Evolutionary conservation across 2,797 vertebrate genomes (phyloP).

Genomic region (Pelochelys cantorii): DNA sequence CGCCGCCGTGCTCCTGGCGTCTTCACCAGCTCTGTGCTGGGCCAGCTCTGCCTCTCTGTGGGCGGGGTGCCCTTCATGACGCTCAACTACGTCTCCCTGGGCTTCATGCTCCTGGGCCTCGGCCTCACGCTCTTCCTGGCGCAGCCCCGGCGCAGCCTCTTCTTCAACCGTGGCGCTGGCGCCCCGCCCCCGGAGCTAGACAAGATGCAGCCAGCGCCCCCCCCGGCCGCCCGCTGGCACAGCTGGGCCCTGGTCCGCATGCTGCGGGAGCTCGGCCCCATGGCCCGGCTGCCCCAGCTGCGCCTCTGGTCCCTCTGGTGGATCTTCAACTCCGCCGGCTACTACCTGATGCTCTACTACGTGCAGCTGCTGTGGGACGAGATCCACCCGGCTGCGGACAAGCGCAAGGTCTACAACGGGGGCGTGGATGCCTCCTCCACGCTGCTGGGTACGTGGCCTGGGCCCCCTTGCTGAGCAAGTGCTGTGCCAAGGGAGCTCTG

Average conservation of each 20-base stretch:
- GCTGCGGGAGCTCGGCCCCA: constrained; percentile 83
- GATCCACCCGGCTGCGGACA: constrained; percentile 70
- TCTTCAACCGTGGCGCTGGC: constrained; percentile 85
- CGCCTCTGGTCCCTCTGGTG: constrained; percentile 97
- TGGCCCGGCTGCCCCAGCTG: constrained; percentile 82
- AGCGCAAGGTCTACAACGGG: constrained; percentile 88
- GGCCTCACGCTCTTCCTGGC: constrained; percentile 88
- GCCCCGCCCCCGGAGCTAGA: constrained; percentile 78
- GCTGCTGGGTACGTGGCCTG: constrained; percentile 84
- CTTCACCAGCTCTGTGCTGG: constrained; percentile 93
- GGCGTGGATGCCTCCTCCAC: constrained; percentile 92
- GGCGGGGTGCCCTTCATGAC: constrained; percentile 74
- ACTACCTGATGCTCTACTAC: constrained; percentile 95
- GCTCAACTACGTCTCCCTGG: constrained; percentile 87
- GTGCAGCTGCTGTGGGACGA: constrained; percentile 93
- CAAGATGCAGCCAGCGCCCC: constrained; percentile 69
- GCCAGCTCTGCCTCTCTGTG: constrained; percentile 87
- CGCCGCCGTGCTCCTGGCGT: constrained; percentile 88
- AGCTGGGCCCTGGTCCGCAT: constrained; percentile 82
- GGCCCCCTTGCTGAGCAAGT: too few relatives aligned
- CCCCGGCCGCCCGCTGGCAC: constrained; percentile 65
- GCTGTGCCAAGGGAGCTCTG: not conserved
- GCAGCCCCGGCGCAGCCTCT: constrained; percentile 90
- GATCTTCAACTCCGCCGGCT: constrained; percentile 94
- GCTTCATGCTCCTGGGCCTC: constrained; percentile 87